phyloP scores from a whole-genome alignment of 2,888 invertebrate genomes.

The Apodemia duryi region DNA sequence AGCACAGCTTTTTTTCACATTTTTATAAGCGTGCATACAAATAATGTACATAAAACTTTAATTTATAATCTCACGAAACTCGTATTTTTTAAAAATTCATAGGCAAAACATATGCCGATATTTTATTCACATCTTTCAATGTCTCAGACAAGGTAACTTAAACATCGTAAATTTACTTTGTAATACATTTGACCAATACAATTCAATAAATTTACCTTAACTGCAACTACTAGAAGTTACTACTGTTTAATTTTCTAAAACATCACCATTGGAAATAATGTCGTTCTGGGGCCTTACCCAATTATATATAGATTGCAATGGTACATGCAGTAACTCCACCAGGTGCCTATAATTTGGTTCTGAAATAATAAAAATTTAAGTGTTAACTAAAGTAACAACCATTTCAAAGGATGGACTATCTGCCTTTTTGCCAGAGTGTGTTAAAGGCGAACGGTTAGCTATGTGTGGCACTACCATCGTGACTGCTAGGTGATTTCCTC shows the following conservation, averaged over 20 bases:
- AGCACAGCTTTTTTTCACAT: no score
- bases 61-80: no score
- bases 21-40: no score
- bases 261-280: slow-evolving; percentile 54
- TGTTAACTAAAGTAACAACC: no score
- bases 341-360: slow-evolving; percentile 91
- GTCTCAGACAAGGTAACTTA: slow-evolving; percentile 12
- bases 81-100: no score
- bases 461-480: no score
- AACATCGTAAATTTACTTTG: slow-evolving; percentile 1
- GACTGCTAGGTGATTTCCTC: no score
- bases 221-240: not conserved
- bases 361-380: slow-evolving; percentile 46
- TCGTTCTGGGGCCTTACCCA: slow-evolving; percentile 53
- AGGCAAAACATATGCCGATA: no score
- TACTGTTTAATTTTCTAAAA: slow-evolving; percentile 36
- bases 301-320: slow-evolving; percentile 89
- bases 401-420: no score
- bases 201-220: slow-evolving; percentile 21
- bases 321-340: slow-evolving; percentile 92
- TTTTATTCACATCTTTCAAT: not conserved
- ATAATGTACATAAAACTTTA: no score
- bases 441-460: no score
- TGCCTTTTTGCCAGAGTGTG: no score
- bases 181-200: slow-evolving; percentile 22